Percentiles rank a stretch among this genome's conserved stretches.
phyloP scores from a whole-genome alignment of 2,797 vertebrate genomes.

The Macropus fuliginosus region DNA sequence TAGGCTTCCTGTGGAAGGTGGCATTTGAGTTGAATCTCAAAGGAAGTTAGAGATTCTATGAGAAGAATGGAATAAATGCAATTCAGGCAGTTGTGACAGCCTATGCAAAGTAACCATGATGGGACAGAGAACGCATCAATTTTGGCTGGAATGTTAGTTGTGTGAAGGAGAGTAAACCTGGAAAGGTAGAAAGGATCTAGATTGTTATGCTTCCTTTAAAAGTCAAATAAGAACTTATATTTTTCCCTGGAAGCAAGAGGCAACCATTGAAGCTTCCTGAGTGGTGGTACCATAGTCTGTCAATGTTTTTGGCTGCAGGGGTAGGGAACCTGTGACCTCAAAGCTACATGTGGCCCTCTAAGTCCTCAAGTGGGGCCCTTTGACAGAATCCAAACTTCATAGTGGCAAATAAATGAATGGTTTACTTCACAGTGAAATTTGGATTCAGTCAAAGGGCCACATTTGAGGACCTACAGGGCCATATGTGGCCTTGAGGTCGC shows the following conservation, averaged over 20 bases:
- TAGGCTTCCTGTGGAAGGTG: neutral
- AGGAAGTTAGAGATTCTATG: neutral
- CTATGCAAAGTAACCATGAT: neutral
- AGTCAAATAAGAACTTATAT: neutral
- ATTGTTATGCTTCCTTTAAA: neutral
- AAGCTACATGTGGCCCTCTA: too few species aligned
- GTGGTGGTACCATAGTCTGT: neutral
- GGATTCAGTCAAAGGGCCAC: too few species aligned
- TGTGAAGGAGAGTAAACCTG: neutral
- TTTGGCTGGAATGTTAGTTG: neutral
- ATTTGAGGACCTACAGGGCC: too few species aligned
- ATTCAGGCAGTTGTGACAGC: neutral
- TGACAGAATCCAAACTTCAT: too few species aligned
- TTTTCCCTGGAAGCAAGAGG: neutral
- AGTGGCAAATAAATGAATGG: too few species aligned
- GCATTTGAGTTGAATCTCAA: neutral
- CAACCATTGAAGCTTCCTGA: neutral
- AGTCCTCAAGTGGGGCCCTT: too few species aligned
- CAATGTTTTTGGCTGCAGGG: too few species aligned
- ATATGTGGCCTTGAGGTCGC: too few species aligned
- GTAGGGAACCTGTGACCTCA: too few species aligned
- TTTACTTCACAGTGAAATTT: too few species aligned
- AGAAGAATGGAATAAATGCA: neutral
- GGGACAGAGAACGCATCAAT: neutral
- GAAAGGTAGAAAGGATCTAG: neutral